Evolutionary conservation across 2,888 invertebrate genomes (phyloP), one percentile per base, ranked within the genome.

Genomic region (Psococerastis gibbosa): DNA sequence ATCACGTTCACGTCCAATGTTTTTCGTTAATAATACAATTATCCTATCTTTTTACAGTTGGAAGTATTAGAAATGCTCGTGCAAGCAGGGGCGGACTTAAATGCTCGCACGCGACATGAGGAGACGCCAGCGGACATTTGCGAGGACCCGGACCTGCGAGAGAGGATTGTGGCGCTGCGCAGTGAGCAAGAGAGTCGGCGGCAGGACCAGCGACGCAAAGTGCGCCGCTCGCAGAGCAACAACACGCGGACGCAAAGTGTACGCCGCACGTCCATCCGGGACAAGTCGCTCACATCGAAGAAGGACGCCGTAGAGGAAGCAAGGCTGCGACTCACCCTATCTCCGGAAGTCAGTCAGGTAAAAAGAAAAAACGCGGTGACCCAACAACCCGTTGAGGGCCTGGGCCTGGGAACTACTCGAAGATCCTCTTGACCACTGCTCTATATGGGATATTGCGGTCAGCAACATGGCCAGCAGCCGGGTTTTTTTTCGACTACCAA

Each of bases 121-220:
- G 97, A 98, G 67, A 94, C 94, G 45, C 92, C 97, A 23, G 84
- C 91, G 62, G 94, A 94, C 62, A 91, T 95, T 54, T 94, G 92
- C 60, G 94, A 95, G 61, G 94, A 95, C 64, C 81, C 83, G 0
- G 94, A 94, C 62, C 75, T 95, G 56, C 78, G 89, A 49, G 87
- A 83, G 53, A 75, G 91, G 50, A 88, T 95, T 51, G 65, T 83
- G 49, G 82, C 91, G 54, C 64, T 95, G 45, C 79, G 81, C 56
- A 83, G 78, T 8, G 94, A 95, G 56, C 87, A 92, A 57, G 91
- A 91, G 60, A 76, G 73, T 48, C 77, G 75, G 57, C 70, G 73
- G 54, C 73, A 73, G 50, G 71, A 71, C 3, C 64, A 56, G 46
- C 67, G 68, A 48, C 65, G 73, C 51, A 69, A 76, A 52, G 73